Conservation (phyloP, 2,113 vertebrate genomes). For the Chrysemys picta region DNA sequence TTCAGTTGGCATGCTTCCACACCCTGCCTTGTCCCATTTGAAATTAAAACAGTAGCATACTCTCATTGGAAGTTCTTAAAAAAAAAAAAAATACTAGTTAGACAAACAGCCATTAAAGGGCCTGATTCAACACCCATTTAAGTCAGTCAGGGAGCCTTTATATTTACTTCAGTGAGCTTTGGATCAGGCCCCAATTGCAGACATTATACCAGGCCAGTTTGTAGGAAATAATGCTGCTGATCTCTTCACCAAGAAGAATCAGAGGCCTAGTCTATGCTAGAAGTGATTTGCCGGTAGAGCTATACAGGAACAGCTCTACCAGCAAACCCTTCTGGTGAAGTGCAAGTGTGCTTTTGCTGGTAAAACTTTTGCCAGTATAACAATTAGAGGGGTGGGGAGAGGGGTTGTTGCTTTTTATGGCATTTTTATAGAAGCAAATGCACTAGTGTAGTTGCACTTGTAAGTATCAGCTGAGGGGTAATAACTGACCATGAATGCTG, state of each 20-base stretch:
- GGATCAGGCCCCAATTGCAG: conserved; percentile 2
- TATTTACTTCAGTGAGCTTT: conserved; percentile 13
- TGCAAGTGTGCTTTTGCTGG: background rate
- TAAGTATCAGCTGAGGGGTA: background rate
- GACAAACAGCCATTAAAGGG: conserved; percentile 41
- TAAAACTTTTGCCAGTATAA: background rate
- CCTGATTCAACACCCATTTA: conserved; percentile 1
- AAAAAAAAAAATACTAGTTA: conserved; percentile 20
- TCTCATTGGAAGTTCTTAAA: background rate
- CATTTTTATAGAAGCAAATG: background rate
- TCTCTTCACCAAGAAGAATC: background rate
- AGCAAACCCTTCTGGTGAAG: background rate
- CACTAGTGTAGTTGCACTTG: background rate
- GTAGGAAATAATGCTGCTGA: background rate
- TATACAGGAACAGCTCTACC: background rate
- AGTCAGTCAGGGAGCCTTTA: background rate
- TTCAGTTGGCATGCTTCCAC: conserved; percentile 33
- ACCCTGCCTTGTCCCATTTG: conserved; percentile 35
- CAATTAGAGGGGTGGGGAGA: background rate
- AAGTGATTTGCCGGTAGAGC: background rate
- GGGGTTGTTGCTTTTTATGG: background rate
- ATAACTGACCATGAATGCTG: fast-evolving
- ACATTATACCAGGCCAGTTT: background rate
- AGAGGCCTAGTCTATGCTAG: background rate
- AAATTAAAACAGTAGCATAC: background rate